Conservation (phyloP, 2,888 invertebrate genomes). For the Sinotaia quadrata region DNA sequence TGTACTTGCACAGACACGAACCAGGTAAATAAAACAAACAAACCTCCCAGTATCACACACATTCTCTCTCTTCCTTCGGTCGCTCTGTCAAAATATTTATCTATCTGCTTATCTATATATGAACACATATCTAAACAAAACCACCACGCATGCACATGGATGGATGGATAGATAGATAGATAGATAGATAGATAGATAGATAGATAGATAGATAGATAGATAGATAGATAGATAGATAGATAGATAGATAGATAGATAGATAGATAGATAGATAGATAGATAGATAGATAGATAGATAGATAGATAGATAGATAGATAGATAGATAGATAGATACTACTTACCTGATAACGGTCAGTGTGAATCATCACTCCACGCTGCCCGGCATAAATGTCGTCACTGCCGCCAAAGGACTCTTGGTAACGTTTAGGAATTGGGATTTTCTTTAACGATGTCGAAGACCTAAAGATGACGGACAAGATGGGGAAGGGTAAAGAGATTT, state of each 20-base stretch:
- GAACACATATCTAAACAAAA: not conserved
- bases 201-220: not conserved
- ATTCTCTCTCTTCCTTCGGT: too few species aligned
- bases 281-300: too few species aligned
- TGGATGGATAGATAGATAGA: not conserved
- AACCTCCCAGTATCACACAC: too few species aligned
- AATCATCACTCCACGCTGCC: conserved; percentile 54
- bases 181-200: not conserved
- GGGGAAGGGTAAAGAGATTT: too few species aligned
- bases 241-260: not conserved
- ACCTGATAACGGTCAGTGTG: conserved; percentile 62
- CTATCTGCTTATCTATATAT: not conserved
- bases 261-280: not conserved
- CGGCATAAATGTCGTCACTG: conserved; percentile 42
- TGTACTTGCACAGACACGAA: too few species aligned
- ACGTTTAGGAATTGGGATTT: conserved; percentile 56
- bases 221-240: not conserved
- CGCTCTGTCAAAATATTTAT: too few species aligned
- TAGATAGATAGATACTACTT: too few species aligned
- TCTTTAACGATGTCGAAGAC: conserved; percentile 62
- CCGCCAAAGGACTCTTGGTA: conserved; percentile 59
- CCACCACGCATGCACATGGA: not conserved
- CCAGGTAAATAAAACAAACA: too few species aligned
- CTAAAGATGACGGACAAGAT: conserved; percentile 34
- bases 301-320: too few species aligned